Percentiles rank a stretch among this genome's conserved stretches.
Conservation (phyloP, 2,888 invertebrate species). For the Amphipyra tragopoginis region DNA sequence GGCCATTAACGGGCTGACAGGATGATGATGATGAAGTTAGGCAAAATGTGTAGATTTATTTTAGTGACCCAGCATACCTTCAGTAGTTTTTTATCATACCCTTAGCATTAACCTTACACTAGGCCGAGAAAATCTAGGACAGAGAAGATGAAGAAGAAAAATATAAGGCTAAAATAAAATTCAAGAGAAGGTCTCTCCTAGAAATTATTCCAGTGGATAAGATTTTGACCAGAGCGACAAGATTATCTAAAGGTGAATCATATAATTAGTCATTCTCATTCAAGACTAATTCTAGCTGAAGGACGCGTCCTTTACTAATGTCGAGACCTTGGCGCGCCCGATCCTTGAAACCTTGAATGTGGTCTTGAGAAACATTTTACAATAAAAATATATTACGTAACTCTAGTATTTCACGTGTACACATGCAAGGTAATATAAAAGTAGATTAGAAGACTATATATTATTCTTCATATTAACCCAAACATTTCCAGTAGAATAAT, state of each 20-base stretch:
- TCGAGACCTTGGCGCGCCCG: slow-evolving; percentile 66
- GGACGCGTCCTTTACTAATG: slow-evolving; percentile 63
- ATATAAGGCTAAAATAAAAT: too few species aligned
- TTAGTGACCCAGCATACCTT: too few species aligned
- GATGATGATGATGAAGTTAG: too few species aligned
- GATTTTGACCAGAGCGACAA: slow-evolving; percentile 28
- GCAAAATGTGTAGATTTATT: too few species aligned
- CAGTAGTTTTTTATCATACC: too few species aligned
- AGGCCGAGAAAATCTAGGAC: too few species aligned
- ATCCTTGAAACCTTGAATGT: slow-evolving; percentile 63
- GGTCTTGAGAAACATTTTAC: slow-evolving; percentile 51
- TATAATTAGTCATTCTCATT: slow-evolving; percentile 65
- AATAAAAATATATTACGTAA: slow-evolving; percentile 40
- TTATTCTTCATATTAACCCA: background rate
- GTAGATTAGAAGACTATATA: too few species aligned
- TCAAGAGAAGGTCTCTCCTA: too few species aligned
- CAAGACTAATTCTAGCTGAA: slow-evolving; percentile 59
- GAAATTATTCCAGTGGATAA: slow-evolving; percentile 43
- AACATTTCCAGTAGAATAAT: background rate
- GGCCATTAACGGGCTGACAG: too few species aligned
- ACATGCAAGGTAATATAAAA: slow-evolving; percentile 13
- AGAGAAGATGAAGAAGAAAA: too few species aligned
- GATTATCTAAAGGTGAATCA: slow-evolving; percentile 53
- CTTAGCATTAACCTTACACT: too few species aligned
- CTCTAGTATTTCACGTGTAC: slow-evolving; percentile 17